Conservation (phyloP, 1,140 invertebrate genomes). For the Pseudobourletiella spinata region DNA sequence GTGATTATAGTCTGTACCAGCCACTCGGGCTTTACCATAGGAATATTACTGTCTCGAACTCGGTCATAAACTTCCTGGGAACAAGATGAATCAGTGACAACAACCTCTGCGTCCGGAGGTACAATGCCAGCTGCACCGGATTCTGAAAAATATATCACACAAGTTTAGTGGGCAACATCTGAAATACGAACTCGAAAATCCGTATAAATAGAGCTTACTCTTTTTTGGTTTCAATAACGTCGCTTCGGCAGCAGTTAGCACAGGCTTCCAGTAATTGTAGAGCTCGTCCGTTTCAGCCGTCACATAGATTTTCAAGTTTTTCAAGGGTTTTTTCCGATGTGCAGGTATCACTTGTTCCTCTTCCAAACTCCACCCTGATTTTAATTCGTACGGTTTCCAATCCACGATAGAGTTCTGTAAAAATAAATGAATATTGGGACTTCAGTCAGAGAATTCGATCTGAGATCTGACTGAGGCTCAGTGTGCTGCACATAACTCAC, state of each 20-base stretch:
- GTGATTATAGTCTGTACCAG: conserved; percentile 33
- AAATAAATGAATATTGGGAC: conserved; percentile 1
- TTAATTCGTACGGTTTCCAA: conserved; percentile 20
- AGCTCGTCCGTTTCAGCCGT: conserved; percentile 26
- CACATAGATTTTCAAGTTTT: conserved; percentile 29
- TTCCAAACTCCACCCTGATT: conserved; percentile 30
- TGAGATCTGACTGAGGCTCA: no score
- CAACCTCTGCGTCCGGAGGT: conserved; percentile 19
- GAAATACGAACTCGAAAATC: no score
- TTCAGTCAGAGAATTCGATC: no score
- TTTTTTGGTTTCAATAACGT: conserved; percentile 21
- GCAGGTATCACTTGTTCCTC: conserved; percentile 13
- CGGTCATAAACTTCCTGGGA: conserved; percentile 1
- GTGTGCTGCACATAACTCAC: no score
- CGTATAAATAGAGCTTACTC: no score
- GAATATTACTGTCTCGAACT: conserved; percentile 11
- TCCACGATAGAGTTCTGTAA: conserved; percentile 20
- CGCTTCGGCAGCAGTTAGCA: conserved; percentile 29
- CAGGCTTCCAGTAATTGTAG: conserved; percentile 35
- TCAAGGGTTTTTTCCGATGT: conserved; percentile 27
- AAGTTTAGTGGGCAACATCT: no score
- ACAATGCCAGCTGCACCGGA: neutral
- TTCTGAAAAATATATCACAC: no score
- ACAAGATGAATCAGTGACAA: conserved; percentile 25
- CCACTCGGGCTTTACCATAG: conserved; percentile 34